These are phyloP conservation scores for Chrysochloris asiatica DNA, from an alignment of 2,113 vertebrate species.

Conservation along the genomic window DNA sequence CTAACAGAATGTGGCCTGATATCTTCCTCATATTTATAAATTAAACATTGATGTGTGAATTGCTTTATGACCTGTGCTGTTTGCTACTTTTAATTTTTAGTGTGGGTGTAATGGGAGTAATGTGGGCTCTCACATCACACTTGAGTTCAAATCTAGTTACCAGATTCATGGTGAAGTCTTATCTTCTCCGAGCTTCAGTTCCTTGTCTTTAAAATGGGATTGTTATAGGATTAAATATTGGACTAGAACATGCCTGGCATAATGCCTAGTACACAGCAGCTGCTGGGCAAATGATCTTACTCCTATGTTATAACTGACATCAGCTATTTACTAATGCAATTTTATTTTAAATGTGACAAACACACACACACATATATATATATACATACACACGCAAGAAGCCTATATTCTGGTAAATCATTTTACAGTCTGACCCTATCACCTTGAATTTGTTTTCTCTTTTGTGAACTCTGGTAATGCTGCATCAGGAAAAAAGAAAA, in stretches of 20 bases:
- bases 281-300: conserved; percentile 58
- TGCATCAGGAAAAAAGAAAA: conserved; percentile 2
- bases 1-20: conserved; percentile 22
- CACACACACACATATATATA: not conserved
- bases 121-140: conserved; percentile 37
- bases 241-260: conserved; percentile 52
- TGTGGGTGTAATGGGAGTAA: conserved; percentile 12
- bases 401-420: not conserved
- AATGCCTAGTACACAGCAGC: conserved; percentile 67
- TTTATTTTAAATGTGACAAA: conserved; percentile 58
- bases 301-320: conserved; percentile 64
- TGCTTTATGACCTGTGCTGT: not conserved
- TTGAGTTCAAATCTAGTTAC: conserved; percentile 50
- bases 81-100: conserved; percentile 37
- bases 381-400: not conserved
- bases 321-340: conserved; percentile 62
- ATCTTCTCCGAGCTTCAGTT: conserved; percentile 54
- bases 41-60: conserved; percentile 20
- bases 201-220: conserved; percentile 69
- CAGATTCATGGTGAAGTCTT: conserved; percentile 22
- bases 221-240: conserved; percentile 61
- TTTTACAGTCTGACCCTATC: conserved; percentile 15
- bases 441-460: conserved; percentile 4
- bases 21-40: conserved; percentile 43
- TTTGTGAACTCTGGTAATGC: conserved; percentile 13